Evolutionary conservation across 2,113 vertebrate species (phyloP).

Genomic region (Empidonax traillii): DNA sequence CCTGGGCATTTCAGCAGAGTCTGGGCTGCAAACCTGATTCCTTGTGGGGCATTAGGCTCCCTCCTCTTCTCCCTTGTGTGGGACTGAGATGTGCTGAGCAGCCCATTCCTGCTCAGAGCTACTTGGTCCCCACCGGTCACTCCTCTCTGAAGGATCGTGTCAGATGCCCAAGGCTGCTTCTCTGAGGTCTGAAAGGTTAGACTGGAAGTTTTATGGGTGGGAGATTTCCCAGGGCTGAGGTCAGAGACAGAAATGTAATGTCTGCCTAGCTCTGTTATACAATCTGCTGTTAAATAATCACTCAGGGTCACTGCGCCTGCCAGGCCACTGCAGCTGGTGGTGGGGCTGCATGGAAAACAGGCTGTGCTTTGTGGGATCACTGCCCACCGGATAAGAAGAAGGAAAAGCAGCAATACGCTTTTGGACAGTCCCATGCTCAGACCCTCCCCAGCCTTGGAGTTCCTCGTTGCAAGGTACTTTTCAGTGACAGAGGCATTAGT

Average conservation of each 20-base stretch:
- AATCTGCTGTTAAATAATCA: constrained; percentile 21
- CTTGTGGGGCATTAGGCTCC: not conserved
- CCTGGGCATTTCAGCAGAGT: not conserved
- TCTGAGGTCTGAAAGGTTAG: constrained; percentile 57
- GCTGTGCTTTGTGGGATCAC: not conserved
- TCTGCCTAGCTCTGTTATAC: constrained; percentile 28
- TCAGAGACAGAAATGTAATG: constrained; percentile 61
- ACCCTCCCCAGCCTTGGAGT: not conserved
- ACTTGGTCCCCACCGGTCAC: not conserved
- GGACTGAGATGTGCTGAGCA: not conserved
- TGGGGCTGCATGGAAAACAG: not conserved
- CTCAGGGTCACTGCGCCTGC: not conserved
- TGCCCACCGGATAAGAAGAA: not conserved
- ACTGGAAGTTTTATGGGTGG: constrained; percentile 32
- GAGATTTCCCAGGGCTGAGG: constrained; percentile 49
- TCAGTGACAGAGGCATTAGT: not conserved
- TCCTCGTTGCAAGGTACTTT: not conserved
- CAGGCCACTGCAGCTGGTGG: not conserved
- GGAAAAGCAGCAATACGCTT: not conserved
- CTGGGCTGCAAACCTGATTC: not conserved
- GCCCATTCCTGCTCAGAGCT: not conserved
- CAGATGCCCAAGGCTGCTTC: constrained; percentile 19
- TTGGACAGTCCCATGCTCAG: not conserved
- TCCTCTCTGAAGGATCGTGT: not conserved
- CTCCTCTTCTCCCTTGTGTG: not conserved